Percentiles rank a stretch among this genome's conserved stretches.
phyloP scores from a whole-genome alignment of 1,140 invertebrate genomes.

The Megathymus violae region DNA sequence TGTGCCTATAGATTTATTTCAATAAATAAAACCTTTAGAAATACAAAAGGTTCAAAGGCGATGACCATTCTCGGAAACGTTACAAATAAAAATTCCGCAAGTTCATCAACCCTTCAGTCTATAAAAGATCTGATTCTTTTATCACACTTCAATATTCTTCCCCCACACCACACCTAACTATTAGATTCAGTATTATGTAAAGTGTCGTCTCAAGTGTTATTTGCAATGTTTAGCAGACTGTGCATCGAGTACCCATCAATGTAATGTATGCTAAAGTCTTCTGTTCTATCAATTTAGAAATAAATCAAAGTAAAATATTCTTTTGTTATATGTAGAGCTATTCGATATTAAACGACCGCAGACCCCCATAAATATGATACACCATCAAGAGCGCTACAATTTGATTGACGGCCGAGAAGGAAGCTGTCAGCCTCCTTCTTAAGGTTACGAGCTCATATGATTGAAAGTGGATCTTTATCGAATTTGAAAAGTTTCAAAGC shows the following conservation, averaged over 20 bases:
- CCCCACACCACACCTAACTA: neutral
- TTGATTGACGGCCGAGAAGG: too few relatives aligned
- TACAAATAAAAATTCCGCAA: neutral
- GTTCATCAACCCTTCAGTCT: neutral
- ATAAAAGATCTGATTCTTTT: neutral
- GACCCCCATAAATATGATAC: too few relatives aligned
- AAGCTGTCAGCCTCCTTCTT: too few relatives aligned
- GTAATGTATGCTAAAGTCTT: constrained; percentile 14
- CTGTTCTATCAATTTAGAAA: neutral
- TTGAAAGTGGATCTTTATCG: too few relatives aligned
- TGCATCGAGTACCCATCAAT: constrained; percentile 15
- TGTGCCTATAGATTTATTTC: too few relatives aligned
- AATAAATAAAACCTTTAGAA: too few relatives aligned
- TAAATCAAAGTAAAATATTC: neutral
- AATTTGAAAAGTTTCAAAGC: too few relatives aligned
- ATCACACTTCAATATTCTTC: neutral
- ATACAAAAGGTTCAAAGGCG: too few relatives aligned
- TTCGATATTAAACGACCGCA: too few relatives aligned
- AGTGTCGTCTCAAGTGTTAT: constrained; percentile 23
- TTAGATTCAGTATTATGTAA: constrained; percentile 15
- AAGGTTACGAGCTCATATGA: too few relatives aligned
- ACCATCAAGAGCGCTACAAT: too few relatives aligned
- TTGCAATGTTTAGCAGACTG: constrained; percentile 11
- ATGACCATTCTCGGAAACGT: neutral
- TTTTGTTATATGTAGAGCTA: too few relatives aligned